Evolutionary conservation across 2,797 vertebrate genomes (phyloP), one percentile per base, ranked within the genome.

Genomic region (Fistularia tabacaria): DNA sequence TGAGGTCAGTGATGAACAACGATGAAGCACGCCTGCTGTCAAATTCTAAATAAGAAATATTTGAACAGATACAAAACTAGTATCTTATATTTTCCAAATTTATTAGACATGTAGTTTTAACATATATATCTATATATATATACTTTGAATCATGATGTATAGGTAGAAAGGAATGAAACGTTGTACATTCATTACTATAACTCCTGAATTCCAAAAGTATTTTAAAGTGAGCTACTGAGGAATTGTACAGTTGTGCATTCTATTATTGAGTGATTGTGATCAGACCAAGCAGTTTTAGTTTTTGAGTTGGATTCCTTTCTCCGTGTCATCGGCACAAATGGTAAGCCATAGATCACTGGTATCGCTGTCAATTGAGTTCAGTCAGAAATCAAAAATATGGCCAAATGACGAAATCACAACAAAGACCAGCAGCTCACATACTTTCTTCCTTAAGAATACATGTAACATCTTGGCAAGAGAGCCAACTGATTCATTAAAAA

Each of bases 101-200:
- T 88, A 89, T 85, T 86, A 68, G 55, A 83, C 81, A 82, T 73
- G 71, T 64, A 61, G 77, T 73, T 81, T 76, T 66, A 81, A 74
- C 65, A 71, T 65, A 68, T 61, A 57, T 69, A 82, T 66, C 57
- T 83, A 58, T n/a, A n/a, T n/a, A n/a, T n/a, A 25, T 25, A 73
- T 75, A 57, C 66, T 74, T 80, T 67, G 83, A 46, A 63, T 57
- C 57, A 60, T 69, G 55, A 76, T 68, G 57, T 76, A 71, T 62
- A 69, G 57, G 81, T 69, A 76, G 61, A 74, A 80, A 79, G 81
- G 85, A 79, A 79, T 73, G 73, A 76, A 62, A 75, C 63, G 59
- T 76, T 54, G 76, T 79, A 87, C 85, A 88, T 81, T 87, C 81
- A 82, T 72, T 62, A 75, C 71, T 66, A 62, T 41, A 52, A 78